Percentiles rank a stretch among this genome's conserved stretches.
phyloP scores from a whole-genome alignment of 1,140 invertebrate species.

The Cardiocondyla obscurior region DNA sequence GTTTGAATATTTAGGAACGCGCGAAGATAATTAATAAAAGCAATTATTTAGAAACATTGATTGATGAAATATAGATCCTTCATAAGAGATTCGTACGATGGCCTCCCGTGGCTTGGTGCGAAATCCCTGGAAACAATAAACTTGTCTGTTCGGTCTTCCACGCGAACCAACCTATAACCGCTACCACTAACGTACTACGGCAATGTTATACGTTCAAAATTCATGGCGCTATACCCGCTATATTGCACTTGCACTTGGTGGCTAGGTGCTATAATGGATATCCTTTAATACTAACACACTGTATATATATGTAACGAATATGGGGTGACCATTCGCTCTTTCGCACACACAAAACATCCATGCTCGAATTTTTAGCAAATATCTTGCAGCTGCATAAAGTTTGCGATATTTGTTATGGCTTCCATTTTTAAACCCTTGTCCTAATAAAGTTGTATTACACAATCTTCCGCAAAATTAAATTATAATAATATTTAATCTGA shows the following conservation, averaged over 20 bases:
- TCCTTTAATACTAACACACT: slow-evolving; percentile 73
- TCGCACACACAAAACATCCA: slow-evolving; percentile 9
- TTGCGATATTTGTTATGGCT: background rate
- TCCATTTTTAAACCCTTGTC: background rate
- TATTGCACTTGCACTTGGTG: slow-evolving; percentile 77
- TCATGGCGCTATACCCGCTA: slow-evolving; percentile 74
- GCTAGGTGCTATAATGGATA: slow-evolving; percentile 74
- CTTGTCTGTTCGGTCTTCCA: slow-evolving; percentile 61
- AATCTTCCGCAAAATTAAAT: background rate
- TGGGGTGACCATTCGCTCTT: slow-evolving; percentile 43
- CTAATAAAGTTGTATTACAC: background rate
- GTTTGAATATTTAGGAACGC: background rate
- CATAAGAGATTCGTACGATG: slow-evolving; percentile 34
- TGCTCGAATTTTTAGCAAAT: background rate
- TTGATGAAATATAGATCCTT: slow-evolving; percentile 32
- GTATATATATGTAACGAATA: slow-evolving; percentile 49
- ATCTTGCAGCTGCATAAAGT: background rate
- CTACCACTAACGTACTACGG: slow-evolving; percentile 63
- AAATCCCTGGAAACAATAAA: slow-evolving; percentile 70
- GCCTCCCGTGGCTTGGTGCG: slow-evolving; percentile 7
- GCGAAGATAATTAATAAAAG: background rate
- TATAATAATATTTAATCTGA: background rate
- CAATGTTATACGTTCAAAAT: slow-evolving; percentile 74
- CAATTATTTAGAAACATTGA: slow-evolving; percentile 25
- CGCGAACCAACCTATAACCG: slow-evolving; percentile 54